Evolutionary conservation across 1,140 invertebrate genomes (phyloP).

Genomic region (Acromyrmex charruanus): DNA sequence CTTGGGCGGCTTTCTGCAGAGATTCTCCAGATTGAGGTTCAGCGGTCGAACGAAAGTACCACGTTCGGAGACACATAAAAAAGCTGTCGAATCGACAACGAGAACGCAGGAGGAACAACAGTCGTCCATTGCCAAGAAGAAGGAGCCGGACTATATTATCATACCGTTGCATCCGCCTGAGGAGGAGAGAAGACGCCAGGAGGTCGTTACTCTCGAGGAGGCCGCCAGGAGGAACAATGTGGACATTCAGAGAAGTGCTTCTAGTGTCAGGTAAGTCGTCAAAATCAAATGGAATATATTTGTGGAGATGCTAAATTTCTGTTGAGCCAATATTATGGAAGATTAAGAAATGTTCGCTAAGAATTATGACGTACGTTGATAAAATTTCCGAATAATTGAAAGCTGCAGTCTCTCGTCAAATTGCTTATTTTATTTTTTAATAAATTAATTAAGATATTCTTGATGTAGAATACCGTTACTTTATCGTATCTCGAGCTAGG

Average conservation of each 20-base stretch:
- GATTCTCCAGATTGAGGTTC: constrained; percentile 86
- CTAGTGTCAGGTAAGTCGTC: constrained; percentile 80
- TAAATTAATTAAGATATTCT: constrained; percentile 16
- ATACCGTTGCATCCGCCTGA: constrained; percentile 85
- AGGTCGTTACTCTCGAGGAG: constrained; percentile 51
- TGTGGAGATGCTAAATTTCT: too few species aligned
- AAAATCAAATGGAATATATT: neutral
- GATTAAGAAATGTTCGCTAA: neutral
- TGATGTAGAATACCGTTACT: neutral
- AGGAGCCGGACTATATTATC: constrained; percentile 85
- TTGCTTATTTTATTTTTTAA: neutral
- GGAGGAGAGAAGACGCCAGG: constrained; percentile 74
- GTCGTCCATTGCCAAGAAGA: constrained; percentile 70
- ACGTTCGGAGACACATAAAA: constrained; percentile 81
- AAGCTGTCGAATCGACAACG: constrained; percentile 61
- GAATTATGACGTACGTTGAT: neutral
- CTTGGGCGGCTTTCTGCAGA: constrained; percentile 86
- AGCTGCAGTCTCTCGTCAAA: neutral
- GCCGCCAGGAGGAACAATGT: constrained; percentile 54
- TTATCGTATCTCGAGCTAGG: neutral
- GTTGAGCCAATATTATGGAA: neutral
- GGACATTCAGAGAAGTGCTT: constrained; percentile 77
- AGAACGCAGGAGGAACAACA: constrained; percentile 61
- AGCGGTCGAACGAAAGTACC: constrained; percentile 85
- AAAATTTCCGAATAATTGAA: neutral